Evolutionary conservation across 30 jellyfish, hydroid and myxozoan species (phyloP).

Genomic region (Clytia hemisphaerica): DNA sequence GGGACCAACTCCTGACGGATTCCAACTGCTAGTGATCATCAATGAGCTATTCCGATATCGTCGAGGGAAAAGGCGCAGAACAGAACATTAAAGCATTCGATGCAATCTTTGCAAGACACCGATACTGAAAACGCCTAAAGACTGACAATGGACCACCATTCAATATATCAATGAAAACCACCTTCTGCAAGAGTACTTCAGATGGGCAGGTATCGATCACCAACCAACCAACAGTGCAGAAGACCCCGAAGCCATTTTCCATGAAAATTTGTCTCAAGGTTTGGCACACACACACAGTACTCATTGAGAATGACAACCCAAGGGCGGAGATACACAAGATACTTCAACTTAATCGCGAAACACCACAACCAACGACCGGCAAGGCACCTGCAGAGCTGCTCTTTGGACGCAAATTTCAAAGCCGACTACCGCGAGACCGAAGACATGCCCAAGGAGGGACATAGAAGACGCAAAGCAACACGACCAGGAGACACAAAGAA

Average conservation of each 20-base stretch:
- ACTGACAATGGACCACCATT: constrained; percentile 2
- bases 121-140: not conserved
- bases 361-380: too few species aligned
- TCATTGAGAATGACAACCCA: too few species aligned
- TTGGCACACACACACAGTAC: constrained; percentile 3
- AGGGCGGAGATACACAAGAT: too few species aligned
- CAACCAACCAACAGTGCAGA: not conserved
- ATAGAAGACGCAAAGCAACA: too few species aligned
- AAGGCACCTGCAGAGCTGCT: too few species aligned
- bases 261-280: not conserved
- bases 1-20: not conserved
- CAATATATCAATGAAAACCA: not conserved
- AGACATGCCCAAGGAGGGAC: too few species aligned
- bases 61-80: not conserved
- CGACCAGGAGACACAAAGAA: too few species aligned
- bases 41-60: not conserved
- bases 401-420: too few species aligned
- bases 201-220: not conserved
- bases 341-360: too few species aligned
- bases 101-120: not conserved
- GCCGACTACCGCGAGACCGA: too few species aligned
- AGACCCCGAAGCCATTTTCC: constrained; percentile 1
- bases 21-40: not conserved
- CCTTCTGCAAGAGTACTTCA: not conserved
- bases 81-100: not conserved